Base-by-base conservation (phyloP, 2,888 invertebrate genomes). In the Stenurella melanura region DNA sequence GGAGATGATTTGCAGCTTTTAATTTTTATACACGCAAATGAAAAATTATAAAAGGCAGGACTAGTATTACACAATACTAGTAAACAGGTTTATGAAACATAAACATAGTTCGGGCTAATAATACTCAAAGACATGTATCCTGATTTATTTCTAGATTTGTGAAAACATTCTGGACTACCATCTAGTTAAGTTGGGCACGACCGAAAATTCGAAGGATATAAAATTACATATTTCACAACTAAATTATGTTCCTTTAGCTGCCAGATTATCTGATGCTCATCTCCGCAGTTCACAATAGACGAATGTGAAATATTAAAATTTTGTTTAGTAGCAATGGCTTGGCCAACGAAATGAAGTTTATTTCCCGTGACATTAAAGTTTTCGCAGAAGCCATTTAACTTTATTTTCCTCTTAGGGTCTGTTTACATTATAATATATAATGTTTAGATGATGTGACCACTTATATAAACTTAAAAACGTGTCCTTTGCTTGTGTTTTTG, bases 311-410 rank as follows among this genome's bases (percentile, higher is more conserved):
- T 68, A 56, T 68, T 56, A 68, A 56, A 56, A 68, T 56, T 68
- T 56, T 68, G 56, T 68, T 68, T 68, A 68, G 30, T 19, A 26
- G 56, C 67, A 56, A 68, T 26, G 30, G 7, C 30, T 34, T 7
- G 30, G 30, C 30, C 30, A 34, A 34, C 34, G 42, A 42, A 18
- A 50, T 11, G 21, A 67, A 42, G 18, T 67, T 67, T 26, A 50
- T 67, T 67, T 54, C 21, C 50, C 21, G 67, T 21, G 67, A 67
- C 54, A 67, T 67, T 67, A 67, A 67, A 67, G 19, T 67, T 67
- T 54, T 67, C n/a, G 1, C 30, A 21, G 61, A 15, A 26, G 19
- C 9, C 21, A 21, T 19, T 61, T n/a, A n/a, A 10, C 30, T 26
- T 30, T 26, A 12, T 42, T 42, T 42, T 38, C 15, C 42, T 34